Base-by-base conservation (phyloP, 1,140 invertebrate species). In the Apis cerana region DNA sequence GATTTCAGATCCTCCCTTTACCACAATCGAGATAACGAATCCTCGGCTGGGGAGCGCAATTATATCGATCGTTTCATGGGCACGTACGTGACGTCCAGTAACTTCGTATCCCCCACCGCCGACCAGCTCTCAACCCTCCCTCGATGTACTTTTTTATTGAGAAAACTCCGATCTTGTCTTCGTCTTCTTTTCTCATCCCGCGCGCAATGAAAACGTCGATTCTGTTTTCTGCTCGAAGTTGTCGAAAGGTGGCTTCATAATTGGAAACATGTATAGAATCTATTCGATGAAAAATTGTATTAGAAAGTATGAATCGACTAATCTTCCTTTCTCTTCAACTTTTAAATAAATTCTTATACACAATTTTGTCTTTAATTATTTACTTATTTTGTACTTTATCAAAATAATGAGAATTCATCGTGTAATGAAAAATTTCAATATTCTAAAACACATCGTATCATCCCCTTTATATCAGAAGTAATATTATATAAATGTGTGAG, bases 11-110 rank as follows among this genome's bases (percentile, higher is more conserved):
- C 50, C 48, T 10, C 59, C 65, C 59, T 78, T 62, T 50, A 62
- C 65, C 65, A 82, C 75, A 82, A 82, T 82, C 80, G 75, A 78
- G 75, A 78, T 82, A 82, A 82, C 75, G 80, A 82, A 82, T 78
- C 80, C 80, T 50, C 80, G 56, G 50, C 50, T 15, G 56, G 75
- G 54, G 54, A 62, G 64, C 74, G 74, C 80, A 77, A 82, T 82
- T 77, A 78, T 82, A 82, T 82, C 80, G 80, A 82, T 82, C 80
- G 58, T 82, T 82, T 82, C 75, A 78, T 78, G 67, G 65, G 50
- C 80, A 78, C 80, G 65, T 82, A 82, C 80, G 80, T 56, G 80
- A 82, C 75, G 75, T 82, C 67, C 80, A 48, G 65, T 70, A 82
- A 82, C 80, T 82, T 82, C 56, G 75, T 70, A 70, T 62, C 48